Evolutionary conservation across 2,113 vertebrate genomes (phyloP).

Genomic region (Hippocampus mohnikei): DNA sequence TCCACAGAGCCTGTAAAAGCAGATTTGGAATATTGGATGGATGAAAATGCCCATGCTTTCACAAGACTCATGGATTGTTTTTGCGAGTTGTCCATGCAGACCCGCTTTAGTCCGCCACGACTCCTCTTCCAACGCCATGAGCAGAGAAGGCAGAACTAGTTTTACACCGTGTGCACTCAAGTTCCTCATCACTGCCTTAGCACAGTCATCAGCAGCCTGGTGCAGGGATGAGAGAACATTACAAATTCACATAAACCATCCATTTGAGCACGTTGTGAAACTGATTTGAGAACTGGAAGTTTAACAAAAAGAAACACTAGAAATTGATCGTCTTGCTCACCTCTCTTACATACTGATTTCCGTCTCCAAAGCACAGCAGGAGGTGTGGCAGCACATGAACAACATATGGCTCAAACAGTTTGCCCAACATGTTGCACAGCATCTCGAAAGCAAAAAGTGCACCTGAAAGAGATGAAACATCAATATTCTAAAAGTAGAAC

Average conservation of each 20-base stretch:
- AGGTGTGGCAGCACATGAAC: conserved; percentile 95
- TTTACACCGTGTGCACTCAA: conserved; percentile 97
- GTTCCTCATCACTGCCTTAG: conserved; percentile 98
- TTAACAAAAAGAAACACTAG: not conserved
- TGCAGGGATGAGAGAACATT: not conserved
- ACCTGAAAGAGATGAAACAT: conserved; percentile 64
- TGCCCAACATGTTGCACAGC: conserved; percentile 97
- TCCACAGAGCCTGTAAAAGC: conserved; percentile 86
- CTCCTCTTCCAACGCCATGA: conserved; percentile 94
- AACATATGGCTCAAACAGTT: conserved; percentile 96
- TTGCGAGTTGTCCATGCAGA: conserved; percentile 41
- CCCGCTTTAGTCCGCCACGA: conserved; percentile 99
- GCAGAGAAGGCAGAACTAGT: conserved; percentile 90
- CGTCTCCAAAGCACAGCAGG: conserved; percentile 95
- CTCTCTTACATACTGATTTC: conserved; percentile 97
- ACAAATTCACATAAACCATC: not conserved
- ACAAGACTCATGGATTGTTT: not conserved
- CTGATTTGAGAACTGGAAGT: not conserved
- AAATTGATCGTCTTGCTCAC: conserved; percentile 61
- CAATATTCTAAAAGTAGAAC: not conserved
- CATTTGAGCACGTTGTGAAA: not conserved
- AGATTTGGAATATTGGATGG: not conserved
- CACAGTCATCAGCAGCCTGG: conserved; percentile 97
- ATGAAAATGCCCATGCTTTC: not conserved
- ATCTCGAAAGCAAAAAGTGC: conserved; percentile 97